Conservation (phyloP, 2,113 vertebrate genomes). For the Junco hyemalis region DNA sequence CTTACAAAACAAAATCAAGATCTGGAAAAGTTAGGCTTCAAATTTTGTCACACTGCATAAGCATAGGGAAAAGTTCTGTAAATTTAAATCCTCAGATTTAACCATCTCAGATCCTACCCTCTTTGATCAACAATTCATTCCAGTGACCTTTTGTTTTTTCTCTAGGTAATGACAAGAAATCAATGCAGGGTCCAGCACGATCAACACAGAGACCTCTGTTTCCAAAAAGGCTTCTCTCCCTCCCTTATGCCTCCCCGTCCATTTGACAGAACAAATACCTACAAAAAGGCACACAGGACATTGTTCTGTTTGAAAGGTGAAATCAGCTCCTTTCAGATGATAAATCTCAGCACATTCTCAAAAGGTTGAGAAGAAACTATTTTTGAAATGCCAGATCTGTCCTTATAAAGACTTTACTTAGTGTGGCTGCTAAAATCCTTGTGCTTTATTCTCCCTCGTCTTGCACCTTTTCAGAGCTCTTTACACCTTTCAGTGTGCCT, state of each 20-base stretch:
- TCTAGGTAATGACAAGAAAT: background rate
- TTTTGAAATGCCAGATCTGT: conserved; percentile 60
- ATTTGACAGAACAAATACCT: conserved; percentile 11
- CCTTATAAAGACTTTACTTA: conserved; percentile 46
- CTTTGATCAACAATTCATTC: background rate
- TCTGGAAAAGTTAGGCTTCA: background rate
- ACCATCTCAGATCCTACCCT: background rate
- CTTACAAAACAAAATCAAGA: background rate
- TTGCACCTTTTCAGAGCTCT: conserved; percentile 59
- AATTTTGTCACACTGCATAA: background rate
- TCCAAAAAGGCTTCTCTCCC: background rate
- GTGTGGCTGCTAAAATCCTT: conserved; percentile 14
- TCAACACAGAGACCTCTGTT: background rate
- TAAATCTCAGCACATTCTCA: conserved; percentile 18
- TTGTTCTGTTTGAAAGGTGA: conserved; percentile 41
- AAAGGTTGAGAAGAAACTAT: conserved; percentile 41
- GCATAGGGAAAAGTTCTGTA: background rate
- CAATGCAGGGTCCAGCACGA: background rate
- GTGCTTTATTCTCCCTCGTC: conserved; percentile 48
- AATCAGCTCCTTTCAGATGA: conserved; percentile 40
- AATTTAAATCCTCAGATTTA: background rate
- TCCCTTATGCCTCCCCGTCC: background rate
- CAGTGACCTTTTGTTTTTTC: background rate
- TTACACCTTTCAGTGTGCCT: conserved; percentile 53
- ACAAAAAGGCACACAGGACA: background rate